Percentiles rank a stretch among this genome's conserved stretches.
Conservation (phyloP, 2,113 vertebrate species). For the Thunnus maccoyii region DNA sequence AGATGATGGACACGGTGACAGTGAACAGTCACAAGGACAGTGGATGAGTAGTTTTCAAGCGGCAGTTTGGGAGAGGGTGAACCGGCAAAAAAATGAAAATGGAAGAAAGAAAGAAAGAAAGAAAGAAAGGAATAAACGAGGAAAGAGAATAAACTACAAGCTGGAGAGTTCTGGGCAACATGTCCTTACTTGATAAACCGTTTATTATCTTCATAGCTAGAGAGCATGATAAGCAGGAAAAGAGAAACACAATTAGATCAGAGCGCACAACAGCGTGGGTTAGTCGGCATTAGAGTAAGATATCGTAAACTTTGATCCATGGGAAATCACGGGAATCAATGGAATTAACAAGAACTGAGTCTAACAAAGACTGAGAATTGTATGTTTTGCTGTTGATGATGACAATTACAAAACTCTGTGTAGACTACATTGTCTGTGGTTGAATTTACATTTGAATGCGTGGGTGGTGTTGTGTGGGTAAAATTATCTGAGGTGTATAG, state of each 20-base stretch:
- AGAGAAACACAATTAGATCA: slow-evolving; percentile 96
- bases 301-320: slow-evolving; percentile 76
- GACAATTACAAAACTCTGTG: slow-evolving; percentile 48
- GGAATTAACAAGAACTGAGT: slow-evolving; percentile 25
- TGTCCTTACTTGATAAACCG: slow-evolving; percentile 99
- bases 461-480: slow-evolving; percentile 63
- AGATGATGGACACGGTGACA: slow-evolving; percentile 66
- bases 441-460: slow-evolving; percentile 46
- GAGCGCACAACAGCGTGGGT: slow-evolving; percentile 91
- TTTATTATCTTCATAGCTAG: slow-evolving; percentile 99
- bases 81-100: not conserved
- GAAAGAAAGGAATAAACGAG: slow-evolving; percentile 30
- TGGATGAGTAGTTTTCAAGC: slow-evolving; percentile 57
- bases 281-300: slow-evolving; percentile 89
- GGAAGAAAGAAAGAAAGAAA: not conserved
- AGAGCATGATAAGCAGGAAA: slow-evolving; percentile 98
- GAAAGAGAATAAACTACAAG: slow-evolving; percentile 73
- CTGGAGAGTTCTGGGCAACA: slow-evolving; percentile 90
- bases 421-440: slow-evolving; percentile 39
- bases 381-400: slow-evolving; percentile 57
- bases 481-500: slow-evolving; percentile 87
- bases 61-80: slow-evolving; percentile 46
- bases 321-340: slow-evolving; percentile 65
- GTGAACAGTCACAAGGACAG: slow-evolving; percentile 61
- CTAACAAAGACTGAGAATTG: slow-evolving; percentile 46